These are phyloP conservation scores for Physeter macrocephalus DNA, from an alignment of 2,113 vertebrate genomes.

Conservation along the genomic window DNA sequence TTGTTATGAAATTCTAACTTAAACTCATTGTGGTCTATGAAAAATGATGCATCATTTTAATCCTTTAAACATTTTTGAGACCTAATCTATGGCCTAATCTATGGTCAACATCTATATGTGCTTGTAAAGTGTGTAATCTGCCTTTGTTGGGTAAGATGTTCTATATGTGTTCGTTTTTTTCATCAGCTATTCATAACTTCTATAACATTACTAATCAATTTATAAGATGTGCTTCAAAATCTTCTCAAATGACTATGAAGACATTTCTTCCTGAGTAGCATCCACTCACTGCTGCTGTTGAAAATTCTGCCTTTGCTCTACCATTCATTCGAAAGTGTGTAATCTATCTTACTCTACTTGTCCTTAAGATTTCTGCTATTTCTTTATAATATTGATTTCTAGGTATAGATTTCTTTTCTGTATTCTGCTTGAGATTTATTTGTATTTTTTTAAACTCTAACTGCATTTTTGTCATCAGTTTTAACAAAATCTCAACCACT, in stretches of 20 bases:
- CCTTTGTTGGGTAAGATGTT: background rate
- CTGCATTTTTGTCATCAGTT: background rate
- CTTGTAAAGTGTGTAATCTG: background rate
- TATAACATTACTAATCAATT: background rate
- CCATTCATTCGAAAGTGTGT: background rate
- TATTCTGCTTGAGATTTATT: background rate
- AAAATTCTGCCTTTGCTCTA: background rate
- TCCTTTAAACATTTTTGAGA: background rate
- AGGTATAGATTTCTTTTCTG: background rate
- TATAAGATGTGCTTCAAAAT: background rate
- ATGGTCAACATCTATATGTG: background rate
- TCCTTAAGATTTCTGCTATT: background rate
- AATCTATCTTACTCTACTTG: background rate
- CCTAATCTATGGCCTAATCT: background rate
- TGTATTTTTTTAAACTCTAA: background rate
- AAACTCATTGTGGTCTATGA: background rate
- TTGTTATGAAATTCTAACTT: background rate
- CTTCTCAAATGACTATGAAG: background rate
- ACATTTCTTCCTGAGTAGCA: background rate
- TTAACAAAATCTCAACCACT: background rate
- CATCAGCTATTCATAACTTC: background rate
- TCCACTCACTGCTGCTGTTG: background rate
- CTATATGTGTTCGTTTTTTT: background rate
- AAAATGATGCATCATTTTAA: background rate
- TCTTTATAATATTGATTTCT: background rate